phyloP scores from a whole-genome alignment of 2,113 vertebrate species.

The Coryphaenoides rupestris region DNA sequence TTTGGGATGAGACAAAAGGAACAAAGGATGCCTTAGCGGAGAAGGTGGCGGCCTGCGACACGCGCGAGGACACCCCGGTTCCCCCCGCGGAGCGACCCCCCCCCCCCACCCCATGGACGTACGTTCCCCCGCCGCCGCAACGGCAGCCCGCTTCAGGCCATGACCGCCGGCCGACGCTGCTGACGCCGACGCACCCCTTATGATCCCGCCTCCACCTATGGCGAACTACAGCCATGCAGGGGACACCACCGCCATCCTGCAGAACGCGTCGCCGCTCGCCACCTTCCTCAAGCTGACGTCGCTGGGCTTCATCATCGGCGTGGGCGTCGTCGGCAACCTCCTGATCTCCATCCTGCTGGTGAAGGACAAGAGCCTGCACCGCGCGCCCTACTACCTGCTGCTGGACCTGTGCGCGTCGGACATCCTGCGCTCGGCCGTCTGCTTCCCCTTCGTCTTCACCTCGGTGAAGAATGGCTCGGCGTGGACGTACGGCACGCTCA shows the following conservation, averaged over 20 bases:
- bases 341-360: constrained; percentile 99
- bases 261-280: constrained; percentile 98
- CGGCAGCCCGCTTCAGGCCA: constrained; percentile 97
- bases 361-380: constrained; percentile 99
- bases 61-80: constrained; percentile 94
- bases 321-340: constrained; percentile 98
- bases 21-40: constrained; percentile 83
- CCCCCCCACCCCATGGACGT: constrained; percentile 93
- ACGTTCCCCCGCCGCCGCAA: constrained; percentile 85
- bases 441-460: constrained; percentile 99
- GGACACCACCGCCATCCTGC: constrained; percentile 98
- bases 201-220: constrained; percentile 99
- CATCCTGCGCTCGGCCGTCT: constrained; percentile 97
- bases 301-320: constrained; percentile 98
- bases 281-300: constrained; percentile 99
- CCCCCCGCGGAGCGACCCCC: too few species aligned
- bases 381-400: constrained; percentile 98
- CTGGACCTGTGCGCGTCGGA: constrained; percentile 98
- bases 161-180: constrained; percentile 97
- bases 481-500: constrained; percentile 96
- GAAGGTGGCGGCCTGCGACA: constrained; percentile 81
- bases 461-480: constrained; percentile 97
- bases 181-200: constrained; percentile 80
- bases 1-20: constrained; percentile 84
- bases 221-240: constrained; percentile 99